These are phyloP conservation scores for Cephus pulcher DNA, from an alignment of 2,888 invertebrate species.

Conservation along the genomic window DNA sequence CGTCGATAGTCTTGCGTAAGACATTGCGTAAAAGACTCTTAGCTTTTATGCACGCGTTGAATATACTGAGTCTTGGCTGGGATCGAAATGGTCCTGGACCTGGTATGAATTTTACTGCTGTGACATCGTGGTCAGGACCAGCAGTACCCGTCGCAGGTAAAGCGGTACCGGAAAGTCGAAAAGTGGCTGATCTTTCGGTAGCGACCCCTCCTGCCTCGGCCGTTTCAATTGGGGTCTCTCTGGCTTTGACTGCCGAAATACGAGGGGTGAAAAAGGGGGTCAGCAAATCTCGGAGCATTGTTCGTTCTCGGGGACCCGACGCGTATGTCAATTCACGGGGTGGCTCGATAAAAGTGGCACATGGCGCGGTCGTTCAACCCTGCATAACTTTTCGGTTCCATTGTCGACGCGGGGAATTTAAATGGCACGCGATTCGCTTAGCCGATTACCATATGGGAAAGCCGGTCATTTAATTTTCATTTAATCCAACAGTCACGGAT, in stretches of 20 bases:
- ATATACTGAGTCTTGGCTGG: too few species aligned
- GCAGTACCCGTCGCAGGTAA: neutral
- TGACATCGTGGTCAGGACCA: neutral
- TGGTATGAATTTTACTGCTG: neutral
- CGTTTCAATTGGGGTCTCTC: neutral
- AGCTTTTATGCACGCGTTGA: neutral
- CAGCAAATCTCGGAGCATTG: constrained; percentile 20
- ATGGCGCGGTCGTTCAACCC: constrained; percentile 42
- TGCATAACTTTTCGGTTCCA: constrained; percentile 43
- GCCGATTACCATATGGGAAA: constrained; percentile 1
- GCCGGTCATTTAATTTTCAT: neutral
- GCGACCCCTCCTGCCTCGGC: neutral
- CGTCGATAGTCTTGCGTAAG: neutral
- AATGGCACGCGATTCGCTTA: constrained; percentile 31
- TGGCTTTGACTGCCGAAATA: constrained; percentile 6
- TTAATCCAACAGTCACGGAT: neutral
- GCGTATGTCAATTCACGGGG: constrained; percentile 24
- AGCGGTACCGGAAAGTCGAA: neutral
- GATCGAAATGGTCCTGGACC: neutral
- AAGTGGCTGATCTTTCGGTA: neutral
- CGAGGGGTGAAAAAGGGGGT: constrained; percentile 15
- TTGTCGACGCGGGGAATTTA: constrained; percentile 40
- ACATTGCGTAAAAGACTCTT: neutral
- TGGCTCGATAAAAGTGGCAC: constrained; percentile 40
- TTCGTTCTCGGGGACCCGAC: constrained; percentile 17